Conservation (phyloP, 1,140 invertebrate species). For the Halesus radiatus region DNA sequence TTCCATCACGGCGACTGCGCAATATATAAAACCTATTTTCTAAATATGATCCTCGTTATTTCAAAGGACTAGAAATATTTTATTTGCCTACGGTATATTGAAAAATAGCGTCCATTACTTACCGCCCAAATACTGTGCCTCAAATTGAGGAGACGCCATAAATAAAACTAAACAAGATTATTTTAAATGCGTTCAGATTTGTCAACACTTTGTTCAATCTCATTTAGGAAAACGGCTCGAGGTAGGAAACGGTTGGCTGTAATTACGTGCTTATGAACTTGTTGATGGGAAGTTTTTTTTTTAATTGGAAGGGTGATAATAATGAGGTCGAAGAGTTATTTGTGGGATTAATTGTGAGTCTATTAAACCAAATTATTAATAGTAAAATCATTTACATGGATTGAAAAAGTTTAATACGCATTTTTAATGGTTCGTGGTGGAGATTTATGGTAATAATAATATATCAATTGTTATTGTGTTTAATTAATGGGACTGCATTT, state of each 20-base stretch:
- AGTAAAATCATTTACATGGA: too few relatives aligned
- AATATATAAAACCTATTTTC: conserved; percentile 19
- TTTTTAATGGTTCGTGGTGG: too few relatives aligned
- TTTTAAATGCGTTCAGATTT: conserved; percentile 23
- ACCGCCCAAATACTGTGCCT: not conserved
- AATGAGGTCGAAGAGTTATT: too few relatives aligned
- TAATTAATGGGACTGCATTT: too few relatives aligned
- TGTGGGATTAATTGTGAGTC: too few relatives aligned
- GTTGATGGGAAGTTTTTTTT: not conserved
- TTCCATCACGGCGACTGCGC: conserved; percentile 28
- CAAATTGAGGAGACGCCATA: conserved; percentile 34
- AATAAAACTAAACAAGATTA: conserved; percentile 44
- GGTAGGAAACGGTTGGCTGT: conserved; percentile 6
- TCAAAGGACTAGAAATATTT: conserved; percentile 39
- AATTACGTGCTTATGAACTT: conserved; percentile 14
- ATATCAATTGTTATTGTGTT: too few relatives aligned
- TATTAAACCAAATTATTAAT: too few relatives aligned
- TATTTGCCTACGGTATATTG: conserved; percentile 45
- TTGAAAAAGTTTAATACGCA: too few relatives aligned
- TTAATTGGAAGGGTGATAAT: not conserved
- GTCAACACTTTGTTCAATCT: conserved; percentile 37
- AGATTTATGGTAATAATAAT: too few relatives aligned
- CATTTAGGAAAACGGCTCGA: conserved; percentile 19
- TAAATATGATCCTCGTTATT: conserved; percentile 41
- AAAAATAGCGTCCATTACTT: conserved; percentile 38